A percentile compares a stretch with the other conserved stretches of the same genome.
Evolutionary conservation across 2,888 invertebrate genomes (phyloP).

Genomic region (Drosophila dives): DNA sequence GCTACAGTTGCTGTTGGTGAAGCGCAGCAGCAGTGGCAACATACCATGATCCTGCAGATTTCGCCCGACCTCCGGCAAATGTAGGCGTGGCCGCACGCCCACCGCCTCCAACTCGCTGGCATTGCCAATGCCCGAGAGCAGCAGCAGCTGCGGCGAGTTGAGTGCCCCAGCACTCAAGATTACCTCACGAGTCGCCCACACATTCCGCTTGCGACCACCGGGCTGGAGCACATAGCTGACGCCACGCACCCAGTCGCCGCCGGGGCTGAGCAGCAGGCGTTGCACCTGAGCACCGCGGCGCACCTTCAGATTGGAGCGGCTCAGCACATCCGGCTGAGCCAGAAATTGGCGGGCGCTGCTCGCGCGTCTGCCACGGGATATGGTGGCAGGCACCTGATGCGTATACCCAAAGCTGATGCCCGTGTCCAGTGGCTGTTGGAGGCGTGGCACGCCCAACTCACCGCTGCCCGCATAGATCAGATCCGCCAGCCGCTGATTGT

Average conservation of each 20-base stretch:
- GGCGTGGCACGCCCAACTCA: slow-evolving; percentile 88
- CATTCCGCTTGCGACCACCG: slow-evolving; percentile 36
- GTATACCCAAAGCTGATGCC: slow-evolving; percentile 86
- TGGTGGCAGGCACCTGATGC: slow-evolving; percentile 86
- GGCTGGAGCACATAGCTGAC: slow-evolving; percentile 48
- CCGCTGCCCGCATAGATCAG: slow-evolving; percentile 86
- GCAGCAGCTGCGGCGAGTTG: slow-evolving; percentile 83
- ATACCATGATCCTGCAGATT: slow-evolving; percentile 93
- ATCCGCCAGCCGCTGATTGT: slow-evolving; percentile 84
- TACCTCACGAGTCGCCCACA: slow-evolving; percentile 34
- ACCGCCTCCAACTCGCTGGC: slow-evolving; percentile 29
- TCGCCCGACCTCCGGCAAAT: slow-evolving; percentile 87
- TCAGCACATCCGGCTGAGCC: slow-evolving; percentile 61
- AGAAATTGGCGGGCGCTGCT: slow-evolving; percentile 87
- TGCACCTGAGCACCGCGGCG: slow-evolving; percentile 62
- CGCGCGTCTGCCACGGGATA: slow-evolving; percentile 86
- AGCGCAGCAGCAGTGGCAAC: slow-evolving; percentile 85
- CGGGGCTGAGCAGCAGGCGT: slow-evolving; percentile 33
- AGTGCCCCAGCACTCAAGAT: slow-evolving; percentile 57
- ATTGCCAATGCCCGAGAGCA: slow-evolving; percentile 72
- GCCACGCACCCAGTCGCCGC: slow-evolving; percentile 36
- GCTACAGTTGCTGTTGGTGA: slow-evolving; percentile 58
- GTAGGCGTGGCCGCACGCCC: slow-evolving; percentile 39
- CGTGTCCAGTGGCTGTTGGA: slow-evolving; percentile 87
- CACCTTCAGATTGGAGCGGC: slow-evolving; percentile 70